phyloP scores from a whole-genome alignment of 1,140 invertebrate species.

The Heliothis subflexa region DNA sequence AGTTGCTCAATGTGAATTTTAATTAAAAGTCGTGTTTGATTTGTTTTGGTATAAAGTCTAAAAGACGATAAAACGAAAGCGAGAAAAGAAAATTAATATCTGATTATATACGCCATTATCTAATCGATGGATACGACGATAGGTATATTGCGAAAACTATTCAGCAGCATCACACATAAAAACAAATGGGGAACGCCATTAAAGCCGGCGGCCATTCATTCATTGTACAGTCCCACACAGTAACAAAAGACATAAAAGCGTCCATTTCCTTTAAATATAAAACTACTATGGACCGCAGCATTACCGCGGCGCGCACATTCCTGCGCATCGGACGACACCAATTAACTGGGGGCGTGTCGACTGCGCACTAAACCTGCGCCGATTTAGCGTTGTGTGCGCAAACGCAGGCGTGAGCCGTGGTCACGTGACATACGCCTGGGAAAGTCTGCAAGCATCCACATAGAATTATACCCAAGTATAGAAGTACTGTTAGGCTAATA shows the following conservation, averaged over 20 bases:
- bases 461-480: background rate
- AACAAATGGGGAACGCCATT: background rate
- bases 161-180: background rate
- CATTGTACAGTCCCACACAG: background rate
- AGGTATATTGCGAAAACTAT: no score
- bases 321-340: slow-evolving; percentile 56
- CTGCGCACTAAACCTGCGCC: slow-evolving; percentile 53
- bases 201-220: background rate
- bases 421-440: slow-evolving; percentile 36
- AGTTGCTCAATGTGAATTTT: slow-evolving; percentile 1
- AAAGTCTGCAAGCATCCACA: background rate
- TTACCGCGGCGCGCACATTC: slow-evolving; percentile 38
- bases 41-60: background rate
- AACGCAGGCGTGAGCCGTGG: slow-evolving; percentile 38
- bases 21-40: background rate
- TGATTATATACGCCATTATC: no score
- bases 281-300: slow-evolving; percentile 33
- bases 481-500: slow-evolving; percentile 28
- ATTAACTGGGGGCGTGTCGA: slow-evolving; percentile 66
- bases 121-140: no score
- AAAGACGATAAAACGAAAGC: background rate
- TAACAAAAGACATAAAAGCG: slow-evolving; percentile 24
- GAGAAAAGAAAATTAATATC: background rate
- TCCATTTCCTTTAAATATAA: slow-evolving; percentile 46
- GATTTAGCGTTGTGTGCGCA: slow-evolving; percentile 64